Evolutionary conservation across 2,888 invertebrate genomes (phyloP), one percentile per base, ranked within the genome.

Genomic region (Drosophila pseudotakahashii): DNA sequence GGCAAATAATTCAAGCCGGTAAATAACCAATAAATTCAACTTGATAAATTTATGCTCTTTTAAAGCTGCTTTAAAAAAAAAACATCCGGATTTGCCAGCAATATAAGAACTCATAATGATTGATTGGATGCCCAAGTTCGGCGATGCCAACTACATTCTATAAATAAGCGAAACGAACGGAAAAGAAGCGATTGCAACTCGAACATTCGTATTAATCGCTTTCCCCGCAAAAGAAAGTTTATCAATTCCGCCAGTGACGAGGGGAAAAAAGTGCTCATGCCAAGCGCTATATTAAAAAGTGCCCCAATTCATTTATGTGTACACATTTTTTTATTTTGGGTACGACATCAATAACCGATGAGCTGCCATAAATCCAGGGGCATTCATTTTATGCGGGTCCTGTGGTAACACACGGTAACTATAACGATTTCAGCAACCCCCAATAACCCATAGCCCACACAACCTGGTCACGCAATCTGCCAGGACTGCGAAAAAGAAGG

Each of bases 301-400:
- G 42, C 45, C 32, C 41, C 62, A 53, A 37, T 48, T 45, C 47
- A 42, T 60, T 50, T 47, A 36, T 51, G 62, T 45, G 62, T 19
- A 47, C 44, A 52, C 51, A 10, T 50, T 51, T 67, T 53, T 50
- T 37, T 53, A 64, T 55, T 52, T 41, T 32, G 14, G 44, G 41
- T 26, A 45, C 9, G 54, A 53, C 68, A 75, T 79, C 77, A 70
- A 73, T 71, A 81, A 79, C 75, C 58, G 76, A 76, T 75, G 79
- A 81, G 60, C 66, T 53, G 59, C 39, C 47, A 62, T 62, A 79
- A 79, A 81, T 84, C 75, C 64, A 55, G 61, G n/a, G 59, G 64
- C 41, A 73, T 73, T 75, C 75, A 58, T 64, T 61, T 69, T 36
- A 37, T 52, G 44, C 59, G 50, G 36, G 55, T 47, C 10, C 37